phyloP scores from a whole-genome alignment of 2,888 invertebrate species.

The Drepana falcataria region DNA sequence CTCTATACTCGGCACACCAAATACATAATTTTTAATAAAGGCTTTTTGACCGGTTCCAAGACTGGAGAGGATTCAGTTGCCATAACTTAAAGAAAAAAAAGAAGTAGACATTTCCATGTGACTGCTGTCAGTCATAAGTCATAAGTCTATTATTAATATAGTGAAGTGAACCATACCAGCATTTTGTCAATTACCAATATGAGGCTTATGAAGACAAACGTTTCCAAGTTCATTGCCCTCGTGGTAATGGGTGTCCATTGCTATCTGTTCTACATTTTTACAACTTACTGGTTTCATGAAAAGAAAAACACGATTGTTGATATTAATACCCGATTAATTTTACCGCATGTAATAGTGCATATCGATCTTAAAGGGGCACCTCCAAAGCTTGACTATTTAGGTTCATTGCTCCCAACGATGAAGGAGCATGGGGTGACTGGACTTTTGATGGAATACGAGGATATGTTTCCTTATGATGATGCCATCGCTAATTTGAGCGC shows the following conservation, averaged over 20 bases:
- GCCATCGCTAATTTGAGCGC: slow-evolving; percentile 79
- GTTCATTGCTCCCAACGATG: slow-evolving; percentile 80
- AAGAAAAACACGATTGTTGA: neutral
- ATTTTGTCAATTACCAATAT: neutral
- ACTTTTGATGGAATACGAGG: slow-evolving; percentile 90
- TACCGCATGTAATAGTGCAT: slow-evolving; percentile 84
- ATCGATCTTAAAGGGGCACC: slow-evolving; percentile 92
- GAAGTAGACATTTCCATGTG: too few species aligned
- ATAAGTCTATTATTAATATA: neutral
- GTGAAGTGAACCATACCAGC: neutral
- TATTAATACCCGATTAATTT: slow-evolving; percentile 10
- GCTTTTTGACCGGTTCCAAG: too few species aligned
- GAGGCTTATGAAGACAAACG: neutral
- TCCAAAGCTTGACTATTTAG: slow-evolving; percentile 81
- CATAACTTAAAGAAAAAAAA: too few species aligned
- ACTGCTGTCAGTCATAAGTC: neutral
- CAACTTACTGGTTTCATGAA: neutral
- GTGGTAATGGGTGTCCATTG: neutral
- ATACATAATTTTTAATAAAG: too few species aligned
- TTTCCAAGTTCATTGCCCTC: neutral
- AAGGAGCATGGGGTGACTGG: slow-evolving; percentile 85
- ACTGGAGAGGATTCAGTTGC: too few species aligned
- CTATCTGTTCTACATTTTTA: neutral
- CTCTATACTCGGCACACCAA: too few species aligned
- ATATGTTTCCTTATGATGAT: slow-evolving; percentile 89